A percentile compares a stretch with the other conserved stretches of the same genome.
phyloP scores from a whole-genome alignment of 2,797 vertebrate genomes.

The Centropyge bicolor region DNA sequence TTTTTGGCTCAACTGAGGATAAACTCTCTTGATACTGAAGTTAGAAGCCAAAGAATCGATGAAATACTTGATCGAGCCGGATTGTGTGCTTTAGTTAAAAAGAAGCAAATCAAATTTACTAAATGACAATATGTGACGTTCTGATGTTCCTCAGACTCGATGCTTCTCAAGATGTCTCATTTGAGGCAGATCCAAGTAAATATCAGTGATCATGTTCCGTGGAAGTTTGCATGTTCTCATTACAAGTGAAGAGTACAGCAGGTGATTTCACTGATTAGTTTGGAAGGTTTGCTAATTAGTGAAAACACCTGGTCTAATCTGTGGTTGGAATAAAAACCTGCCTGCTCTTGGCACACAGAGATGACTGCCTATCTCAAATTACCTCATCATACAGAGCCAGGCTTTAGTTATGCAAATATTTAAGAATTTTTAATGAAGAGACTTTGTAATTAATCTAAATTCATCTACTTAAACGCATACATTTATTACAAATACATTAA shows the following conservation, averaged over 20 bases:
- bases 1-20: background rate
- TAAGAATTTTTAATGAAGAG: background rate
- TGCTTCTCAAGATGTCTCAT: background rate
- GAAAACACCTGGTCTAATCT: constrained; percentile 45
- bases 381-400: background rate
- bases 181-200: constrained; percentile 2
- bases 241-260: background rate
- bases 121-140: background rate
- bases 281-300: constrained; percentile 28
- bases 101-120: background rate
- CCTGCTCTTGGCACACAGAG: constrained; percentile 6
- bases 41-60: background rate
- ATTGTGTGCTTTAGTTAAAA: background rate
- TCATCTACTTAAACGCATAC: background rate
- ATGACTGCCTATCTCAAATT: background rate
- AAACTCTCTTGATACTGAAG: constrained; percentile 8
- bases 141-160: background rate
- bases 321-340: constrained; percentile 16
- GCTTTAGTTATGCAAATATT: background rate
- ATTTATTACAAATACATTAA: background rate
- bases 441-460: background rate
- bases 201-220: background rate
- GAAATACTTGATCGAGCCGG: background rate
- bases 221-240: constrained; percentile 9
- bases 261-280: constrained; percentile 39